Evolutionary conservation across 2,888 invertebrate genomes (phyloP), one percentile per base, ranked within the genome.

Genomic region (Cybosia mesomella): DNA sequence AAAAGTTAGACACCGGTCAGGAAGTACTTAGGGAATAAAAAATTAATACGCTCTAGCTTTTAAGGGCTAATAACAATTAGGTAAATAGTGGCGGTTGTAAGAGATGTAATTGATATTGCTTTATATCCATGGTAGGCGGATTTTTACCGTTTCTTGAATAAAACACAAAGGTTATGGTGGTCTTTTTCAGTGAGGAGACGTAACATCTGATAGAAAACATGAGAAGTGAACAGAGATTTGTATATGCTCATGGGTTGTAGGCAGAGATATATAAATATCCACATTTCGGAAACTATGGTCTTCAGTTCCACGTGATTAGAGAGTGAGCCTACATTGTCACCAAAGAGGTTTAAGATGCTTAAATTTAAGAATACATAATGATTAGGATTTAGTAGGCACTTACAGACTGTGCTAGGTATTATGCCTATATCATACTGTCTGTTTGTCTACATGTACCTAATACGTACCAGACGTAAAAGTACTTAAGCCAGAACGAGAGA

Each of bases 1-100:
- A 88, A 89, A 91, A 91, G 87, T 89, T 89, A 85, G 83, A 82
- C 64, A 84, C 77, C 83, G 82, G 79, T 82, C 78, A 78, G 77
- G 76, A 80, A 81, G 78, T 79, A 79, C 75, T 79, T 75, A 79
- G 65, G 72, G 73, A 74, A 76, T 84, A 85, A 85, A 86, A 85
- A 85, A 81, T 79, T 78, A 77, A 79, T 78, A 77, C 67, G 68
- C 71, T 58, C 69, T 68, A 58, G 67, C 67, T 71, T 68, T 71
- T 67, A 70, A 39, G 21, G 60, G 68, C 64, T 64, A 68, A 75
- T 75, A 72, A 79, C 72, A 81, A 80, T 75, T 76, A 79, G 24
- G n/a, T 24, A 64, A 54, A 22, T 63, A 49, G 58, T 53, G 22
- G 34, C 22, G 32, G 61, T 57, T 34, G 32, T 43, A 15, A 55